Base-by-base conservation (phyloP, 1,140 invertebrate species). In the Vanessa atalanta region DNA sequence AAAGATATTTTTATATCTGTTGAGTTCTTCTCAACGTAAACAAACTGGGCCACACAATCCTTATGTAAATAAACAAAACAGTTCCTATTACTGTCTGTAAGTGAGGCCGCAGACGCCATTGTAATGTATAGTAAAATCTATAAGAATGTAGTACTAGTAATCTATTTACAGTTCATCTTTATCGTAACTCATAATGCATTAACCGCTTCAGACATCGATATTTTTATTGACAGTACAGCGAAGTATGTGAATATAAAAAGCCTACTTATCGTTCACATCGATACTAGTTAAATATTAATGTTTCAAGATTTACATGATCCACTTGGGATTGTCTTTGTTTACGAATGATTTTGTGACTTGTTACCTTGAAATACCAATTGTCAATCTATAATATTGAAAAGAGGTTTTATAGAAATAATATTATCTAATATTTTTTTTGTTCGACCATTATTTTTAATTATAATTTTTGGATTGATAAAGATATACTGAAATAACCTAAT, bases 1-100 rank as follows among this genome's bases (percentile, higher is more conserved):
- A 89, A 86, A 88, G 85, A 90, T 93, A 93, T 92, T 90, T 91
- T 89, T 91, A 90, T 90, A 91, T 89, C 86, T 87, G 81, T 80
- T 84, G 80, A 86, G 85, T 80, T 89, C 83, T 90, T 85, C 72
- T 77, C 57, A 31, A 37, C 78, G 81, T 90, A 91, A 91, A 92
- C 89, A 93, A 79, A 77, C 69, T 65, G 79, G 78, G 81, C 82
- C 80, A 80, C 83, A 88, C 84, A 87, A 87, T 85, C 86, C 84
- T 80, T 88, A 84, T 80, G 83, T 89, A 91, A 91, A 91, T 86
- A 91, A 90, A 88, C 79, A 82, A 71, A 63, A 77, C 72, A 68
- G 72, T 79, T 69, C 53, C 81, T 89, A 83, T 86, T 72, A 72
- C 66, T 51, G 63, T 11, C n/a, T 37, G 31, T 77, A 70, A 63